Conservation (phyloP, 2,797 vertebrate species). For the Ceryle rudis region DNA sequence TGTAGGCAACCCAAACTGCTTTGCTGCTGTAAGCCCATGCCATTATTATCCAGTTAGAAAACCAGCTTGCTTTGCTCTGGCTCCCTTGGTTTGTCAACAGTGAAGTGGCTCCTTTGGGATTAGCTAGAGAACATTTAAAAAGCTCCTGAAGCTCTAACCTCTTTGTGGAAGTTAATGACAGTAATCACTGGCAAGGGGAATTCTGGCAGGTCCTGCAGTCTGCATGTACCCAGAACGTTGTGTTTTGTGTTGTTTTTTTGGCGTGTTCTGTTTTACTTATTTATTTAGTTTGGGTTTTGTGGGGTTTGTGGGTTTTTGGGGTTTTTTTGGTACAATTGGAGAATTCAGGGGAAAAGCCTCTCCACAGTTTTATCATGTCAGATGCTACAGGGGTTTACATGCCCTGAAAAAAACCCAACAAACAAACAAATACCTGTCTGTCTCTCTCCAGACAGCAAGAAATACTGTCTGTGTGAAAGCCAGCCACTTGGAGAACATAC, state of each 20-base stretch:
- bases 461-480: slow-evolving; percentile 84
- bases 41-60: not conserved
- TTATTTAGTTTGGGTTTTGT: no score
- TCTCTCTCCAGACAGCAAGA: slow-evolving; percentile 46
- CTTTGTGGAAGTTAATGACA: not conserved
- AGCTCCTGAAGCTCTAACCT: rapidly evolving
- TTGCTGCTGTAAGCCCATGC: not conserved
- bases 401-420: not conserved
- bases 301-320: no score
- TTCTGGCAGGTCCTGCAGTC: not conserved
- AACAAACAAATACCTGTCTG: not conserved
- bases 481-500: slow-evolving; percentile 83
- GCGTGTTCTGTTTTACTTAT: no score
- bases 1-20: not conserved
- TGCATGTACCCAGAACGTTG: not conserved
- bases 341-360: not conserved
- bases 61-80: not conserved
- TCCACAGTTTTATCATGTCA: not conserved
- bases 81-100: not conserved
- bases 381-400: not conserved
- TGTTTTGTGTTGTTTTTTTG: no score
- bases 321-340: not conserved
- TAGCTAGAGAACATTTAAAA: not conserved
- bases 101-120: not conserved
- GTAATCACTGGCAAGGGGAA: not conserved